Evolutionary conservation across 2,797 vertebrate species (phyloP), one percentile per base, ranked within the genome.

Genomic region (Xerus rutilus): DNA sequence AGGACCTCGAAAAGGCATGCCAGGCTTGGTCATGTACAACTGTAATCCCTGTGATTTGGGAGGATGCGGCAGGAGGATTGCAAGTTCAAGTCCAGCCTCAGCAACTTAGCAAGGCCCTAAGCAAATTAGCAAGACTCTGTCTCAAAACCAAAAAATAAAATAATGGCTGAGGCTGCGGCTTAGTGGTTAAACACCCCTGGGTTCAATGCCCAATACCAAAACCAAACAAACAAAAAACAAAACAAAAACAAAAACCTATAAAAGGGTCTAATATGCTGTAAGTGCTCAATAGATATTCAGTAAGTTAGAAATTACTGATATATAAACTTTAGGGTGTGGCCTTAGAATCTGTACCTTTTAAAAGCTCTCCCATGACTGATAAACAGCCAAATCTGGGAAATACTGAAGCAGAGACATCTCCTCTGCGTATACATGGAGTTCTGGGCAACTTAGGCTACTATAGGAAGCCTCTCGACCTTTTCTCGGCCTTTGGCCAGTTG

Each of bases 271-370:
- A 21, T 67, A 35, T 47, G 52, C 69, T 94, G 0, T 83, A 64
- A 83, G 28, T 65, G n/a, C 39, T 79, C 21, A 32, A 82, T 64
- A 17, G 59, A 25, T 49, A 49, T 32, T 84, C 59, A 73, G 20
- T 70, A 94, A 76, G 85, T 83, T 77, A 23, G 15, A 91, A 90
- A 91, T 74, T 64, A 64, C 54, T 89, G 47, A 65, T 49, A 17
- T 39, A 57, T 45, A 89, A 88, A 28, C 39, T 67, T 90, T 39
- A 81, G 13, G 52, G 8, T 73, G 32, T 87, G 30, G 45, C 77
- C 67, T 30, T 32, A 45, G 52, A 94, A 64, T 73, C 65, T 92
- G 21, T 21, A 59, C 11, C 59, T 85, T 49, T 4, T 15, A 86
- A 96, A 96, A 81, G 45, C 2, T 67, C 35, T 30, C 30, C 39